A percentile compares a stretch with the other conserved stretches of the same genome.
These are phyloP conservation scores for Anticlea derivata DNA, from an alignment of 2,888 invertebrate genomes.

Conservation along the genomic window DNA sequence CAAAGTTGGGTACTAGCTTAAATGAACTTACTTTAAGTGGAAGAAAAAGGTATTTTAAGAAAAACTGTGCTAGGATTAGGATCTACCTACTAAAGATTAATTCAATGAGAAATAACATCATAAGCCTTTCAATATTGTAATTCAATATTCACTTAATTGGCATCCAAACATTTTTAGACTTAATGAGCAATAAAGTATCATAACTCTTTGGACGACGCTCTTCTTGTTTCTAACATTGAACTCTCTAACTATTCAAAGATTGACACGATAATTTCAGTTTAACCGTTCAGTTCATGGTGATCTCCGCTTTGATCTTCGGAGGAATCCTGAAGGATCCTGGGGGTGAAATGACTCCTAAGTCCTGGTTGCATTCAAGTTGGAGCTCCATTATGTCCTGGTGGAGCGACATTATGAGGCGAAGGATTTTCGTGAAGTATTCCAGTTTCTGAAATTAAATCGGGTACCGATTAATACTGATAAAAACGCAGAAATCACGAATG, in stretches of 20 bases:
- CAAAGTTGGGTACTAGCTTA: no score
- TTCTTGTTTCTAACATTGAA: neutral
- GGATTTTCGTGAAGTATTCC: conserved; percentile 76
- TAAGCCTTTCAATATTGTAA: no score
- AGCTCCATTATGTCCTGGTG: conserved; percentile 75
- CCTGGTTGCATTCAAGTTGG: conserved; percentile 58
- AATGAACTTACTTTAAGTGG: no score
- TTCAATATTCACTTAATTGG: no score
- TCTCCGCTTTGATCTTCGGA: conserved; percentile 67
- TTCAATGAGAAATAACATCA: no score
- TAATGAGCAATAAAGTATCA: neutral
- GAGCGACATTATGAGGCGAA: conserved; percentile 73
- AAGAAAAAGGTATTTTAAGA: no score
- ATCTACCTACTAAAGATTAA: no score
- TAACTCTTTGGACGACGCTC: neutral
- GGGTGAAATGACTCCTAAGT: conserved; percentile 32
- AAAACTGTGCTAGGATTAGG: no score
- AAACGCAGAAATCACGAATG: no score
- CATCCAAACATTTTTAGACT: no score
- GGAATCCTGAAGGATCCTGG: conserved; percentile 51
- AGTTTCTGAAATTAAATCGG: conserved; percentile 59
- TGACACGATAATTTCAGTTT: neutral
- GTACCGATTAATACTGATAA: no score
- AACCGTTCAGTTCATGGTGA: conserved; percentile 64
- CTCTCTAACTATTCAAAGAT: neutral